A percentile compares a stretch with the other conserved stretches of the same genome.
Conservation (phyloP, 2,888 invertebrate species). For the Gerosis bhagava region DNA sequence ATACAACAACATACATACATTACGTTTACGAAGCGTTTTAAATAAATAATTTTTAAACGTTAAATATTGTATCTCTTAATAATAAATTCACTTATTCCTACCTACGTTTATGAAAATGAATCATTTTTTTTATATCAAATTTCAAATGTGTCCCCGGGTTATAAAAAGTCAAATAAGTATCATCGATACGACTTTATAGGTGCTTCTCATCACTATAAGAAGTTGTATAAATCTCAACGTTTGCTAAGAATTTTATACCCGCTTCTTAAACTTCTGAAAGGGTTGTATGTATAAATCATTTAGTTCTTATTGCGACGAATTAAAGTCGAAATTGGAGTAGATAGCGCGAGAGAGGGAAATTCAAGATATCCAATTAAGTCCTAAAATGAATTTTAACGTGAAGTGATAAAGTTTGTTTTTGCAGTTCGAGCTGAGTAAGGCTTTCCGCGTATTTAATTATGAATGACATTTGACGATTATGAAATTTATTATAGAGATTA, state of each 20-base stretch:
- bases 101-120: too few relatives aligned
- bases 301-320: conserved; percentile 32
- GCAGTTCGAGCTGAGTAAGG: neutral
- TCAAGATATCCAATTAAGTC: conserved; percentile 6
- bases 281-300: conserved; percentile 17
- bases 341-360: conserved; percentile 8
- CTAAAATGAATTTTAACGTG: conserved; percentile 17
- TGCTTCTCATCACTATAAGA: conserved; percentile 29
- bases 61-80: too few relatives aligned
- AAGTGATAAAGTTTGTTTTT: conserved; percentile 12
- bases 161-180: too few relatives aligned
- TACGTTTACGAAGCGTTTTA: too few relatives aligned
- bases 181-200: neutral
- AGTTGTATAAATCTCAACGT: conserved; percentile 37
- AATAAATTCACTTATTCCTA: too few relatives aligned
- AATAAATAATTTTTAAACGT: too few relatives aligned
- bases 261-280: conserved; percentile 35
- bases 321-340: conserved; percentile 31
- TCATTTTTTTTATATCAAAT: too few relatives aligned
- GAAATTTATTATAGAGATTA: conserved; percentile 16
- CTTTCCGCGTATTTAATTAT: conserved; percentile 21
- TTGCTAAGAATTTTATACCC: conserved; percentile 41
- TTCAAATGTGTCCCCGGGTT: too few relatives aligned
- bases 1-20: too few relatives aligned
- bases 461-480: conserved; percentile 26